Base-by-base conservation (phyloP, 2,113 vertebrate genomes). In the Lagopus muta region DNA sequence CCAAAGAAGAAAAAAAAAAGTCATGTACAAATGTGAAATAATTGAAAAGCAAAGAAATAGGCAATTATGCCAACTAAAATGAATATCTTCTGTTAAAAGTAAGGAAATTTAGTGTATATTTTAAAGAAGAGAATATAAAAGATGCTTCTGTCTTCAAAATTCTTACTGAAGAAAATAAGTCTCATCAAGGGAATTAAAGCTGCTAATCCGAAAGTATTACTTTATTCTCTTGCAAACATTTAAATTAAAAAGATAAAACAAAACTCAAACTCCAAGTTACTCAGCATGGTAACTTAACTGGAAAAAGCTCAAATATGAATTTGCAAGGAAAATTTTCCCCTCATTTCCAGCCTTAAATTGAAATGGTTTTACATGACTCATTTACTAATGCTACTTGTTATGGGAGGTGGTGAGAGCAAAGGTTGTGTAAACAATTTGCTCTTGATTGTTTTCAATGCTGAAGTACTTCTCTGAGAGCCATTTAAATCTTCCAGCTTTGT, bases 401-500 rank as follows among this genome's bases (percentile, higher is more conserved):
- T 60, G 50, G 12, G 38, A 36, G 48, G 28, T 91, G 28, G 27
- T 61, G 72, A 90, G 93, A 89, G 48, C 67, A 72, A 94, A 81
- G 75, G 81, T 84, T 89, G n/a, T 47, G 87, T 54, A 69, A 91
- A 81, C 91, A 93, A 90, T 91, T 96, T 95, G 50, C 43, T 87
- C 21, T 52, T 92, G 71, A 95, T 96, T 28, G 86, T 93, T 89
- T 75, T 74, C 92, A 86, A 85, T 92, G 88, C 82, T 88, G 71
- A 84, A 94, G 83, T 64, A 86, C 43, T 95, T 95, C 69, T 81
- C 62, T 73, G 82, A 77, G 80, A 95, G 66, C 69, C 89, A 54
- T 97, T 95, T 86, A 89, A 82, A 95, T 89, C 69, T 90, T 57
- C 47, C 85, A 89, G 71, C 69, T 95, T 88, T 62, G n/a, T 65